Conservation (phyloP, 1,140 invertebrate genomes). For the Hestina assimilis region DNA sequence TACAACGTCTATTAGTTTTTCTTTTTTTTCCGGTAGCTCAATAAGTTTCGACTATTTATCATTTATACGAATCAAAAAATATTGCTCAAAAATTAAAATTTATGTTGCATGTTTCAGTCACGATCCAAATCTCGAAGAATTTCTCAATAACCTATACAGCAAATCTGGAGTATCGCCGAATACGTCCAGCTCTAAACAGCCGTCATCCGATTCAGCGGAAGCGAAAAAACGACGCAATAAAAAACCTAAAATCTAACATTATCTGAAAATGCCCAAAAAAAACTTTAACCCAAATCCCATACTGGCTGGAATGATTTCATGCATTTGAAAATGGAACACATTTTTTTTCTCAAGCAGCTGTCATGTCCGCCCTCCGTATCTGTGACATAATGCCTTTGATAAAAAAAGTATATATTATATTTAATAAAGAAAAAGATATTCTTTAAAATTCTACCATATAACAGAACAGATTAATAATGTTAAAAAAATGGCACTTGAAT, state of each 20-base stretch:
- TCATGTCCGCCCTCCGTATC: slow-evolving; percentile 27
- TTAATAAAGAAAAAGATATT: slow-evolving; percentile 21
- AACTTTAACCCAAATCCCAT: slow-evolving; percentile 9
- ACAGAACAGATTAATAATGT: slow-evolving; percentile 11
- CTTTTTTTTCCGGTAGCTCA: neutral
- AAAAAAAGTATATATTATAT: slow-evolving; percentile 33
- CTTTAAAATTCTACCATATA: slow-evolving; percentile 23
- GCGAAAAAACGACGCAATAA: slow-evolving; percentile 57
- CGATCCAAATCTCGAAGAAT: slow-evolving; percentile 74
- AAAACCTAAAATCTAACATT: slow-evolving; percentile 57
- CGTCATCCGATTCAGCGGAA: slow-evolving; percentile 36
- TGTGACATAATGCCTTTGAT: slow-evolving; percentile 43
- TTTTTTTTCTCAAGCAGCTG: too few species aligned
- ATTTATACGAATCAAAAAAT: neutral
- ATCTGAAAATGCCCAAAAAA: slow-evolving; percentile 8
- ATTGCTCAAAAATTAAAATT: neutral
- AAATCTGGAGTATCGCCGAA: slow-evolving; percentile 55
- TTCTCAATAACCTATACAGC: slow-evolving; percentile 72
- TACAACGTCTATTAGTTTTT: too few species aligned
- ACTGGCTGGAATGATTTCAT: slow-evolving; percentile 2
- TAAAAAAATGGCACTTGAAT: slow-evolving; percentile 3
- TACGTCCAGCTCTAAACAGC: slow-evolving; percentile 34
- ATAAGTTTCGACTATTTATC: neutral
- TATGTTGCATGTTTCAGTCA: slow-evolving; percentile 43
- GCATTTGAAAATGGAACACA: too few species aligned